Base-by-base conservation (phyloP, 1,140 invertebrate species). In the Heliconius congener region DNA sequence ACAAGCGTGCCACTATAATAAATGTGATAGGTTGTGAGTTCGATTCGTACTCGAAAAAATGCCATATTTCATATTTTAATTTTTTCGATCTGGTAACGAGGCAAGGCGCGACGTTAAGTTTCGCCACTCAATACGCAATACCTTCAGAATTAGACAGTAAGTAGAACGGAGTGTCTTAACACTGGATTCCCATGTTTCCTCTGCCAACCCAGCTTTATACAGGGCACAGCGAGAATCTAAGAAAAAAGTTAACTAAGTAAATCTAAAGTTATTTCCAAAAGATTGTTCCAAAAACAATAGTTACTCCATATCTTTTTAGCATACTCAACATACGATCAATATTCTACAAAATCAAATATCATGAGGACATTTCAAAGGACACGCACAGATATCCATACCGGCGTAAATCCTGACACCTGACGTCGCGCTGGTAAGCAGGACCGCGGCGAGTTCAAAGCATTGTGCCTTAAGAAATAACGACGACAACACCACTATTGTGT, bases 361-460 rank as follows among this genome's bases (percentile, higher is more conserved):
- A 30, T 1, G 13, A 46, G 27, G 60, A 30, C 60, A 66, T 27
- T 66, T 66, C 60, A 66, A 66, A 66, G 60, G 27, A 3, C 60
- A n/a, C 5, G 60, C 60, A 30, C 50, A 52, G 18, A 52, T 66
- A 66, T 66, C 55, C n/a, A 23, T 16, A 23, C 23, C 60, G 11
- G 60, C 60, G 60, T 66, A 66, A 66, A 66, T 30, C 23, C 13
- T 4, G 60, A 66, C 60, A 66, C 60, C 60, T 30, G 60, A 30
- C 11, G 60, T 13, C 60, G 8, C 55, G 60, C 60, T 23, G 55
- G 71, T 77, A 72, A 42, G 42, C 42, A 52, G 55, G 13, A n/a
- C 60, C 19, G 80, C 84, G 83, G 86, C 81, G 50, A 75, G 50
- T 74, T 86, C 83, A 86, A 87, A 87, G 83, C 82, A 86, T 86